Evolutionary conservation across 2,113 vertebrate genomes (phyloP).

Genomic region (Triplophysa tibetana): DNA sequence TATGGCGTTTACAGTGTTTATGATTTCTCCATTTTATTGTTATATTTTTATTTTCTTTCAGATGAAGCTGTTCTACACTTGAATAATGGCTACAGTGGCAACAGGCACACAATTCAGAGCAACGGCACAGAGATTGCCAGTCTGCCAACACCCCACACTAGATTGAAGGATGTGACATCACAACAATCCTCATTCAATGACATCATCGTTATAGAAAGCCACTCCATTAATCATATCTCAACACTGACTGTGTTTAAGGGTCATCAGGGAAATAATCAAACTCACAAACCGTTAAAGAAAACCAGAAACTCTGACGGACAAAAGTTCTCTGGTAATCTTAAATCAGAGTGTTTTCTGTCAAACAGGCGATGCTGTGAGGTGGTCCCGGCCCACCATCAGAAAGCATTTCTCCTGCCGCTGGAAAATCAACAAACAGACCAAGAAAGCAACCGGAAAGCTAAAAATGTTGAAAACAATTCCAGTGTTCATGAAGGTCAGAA

Average conservation of each 20-base stretch:
- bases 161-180: background rate
- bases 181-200: conserved; percentile 21
- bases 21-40: background rate
- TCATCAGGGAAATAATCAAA: conserved; percentile 39
- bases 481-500: background rate
- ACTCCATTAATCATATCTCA: conserved; percentile 44
- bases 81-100: background rate
- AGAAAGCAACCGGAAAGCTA: background rate
- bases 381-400: conserved; percentile 56
- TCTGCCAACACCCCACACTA: background rate
- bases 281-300: conserved; percentile 48
- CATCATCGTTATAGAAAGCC: conserved; percentile 20
- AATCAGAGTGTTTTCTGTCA: conserved; percentile 75
- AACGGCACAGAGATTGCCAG: background rate
- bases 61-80: conserved; percentile 4
- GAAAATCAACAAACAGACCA: conserved; percentile 3
- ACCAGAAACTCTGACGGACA: conserved; percentile 43
- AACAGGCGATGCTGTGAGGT: conserved; percentile 68
- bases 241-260: conserved; percentile 42
- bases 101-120: background rate
- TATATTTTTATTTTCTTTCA: background rate
- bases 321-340: conserved; percentile 48
- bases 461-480: background rate
- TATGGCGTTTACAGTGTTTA: background rate
- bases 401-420: background rate